Evolutionary conservation across 2,888 invertebrate genomes (phyloP).

Genomic region (Furcula furcula): DNA sequence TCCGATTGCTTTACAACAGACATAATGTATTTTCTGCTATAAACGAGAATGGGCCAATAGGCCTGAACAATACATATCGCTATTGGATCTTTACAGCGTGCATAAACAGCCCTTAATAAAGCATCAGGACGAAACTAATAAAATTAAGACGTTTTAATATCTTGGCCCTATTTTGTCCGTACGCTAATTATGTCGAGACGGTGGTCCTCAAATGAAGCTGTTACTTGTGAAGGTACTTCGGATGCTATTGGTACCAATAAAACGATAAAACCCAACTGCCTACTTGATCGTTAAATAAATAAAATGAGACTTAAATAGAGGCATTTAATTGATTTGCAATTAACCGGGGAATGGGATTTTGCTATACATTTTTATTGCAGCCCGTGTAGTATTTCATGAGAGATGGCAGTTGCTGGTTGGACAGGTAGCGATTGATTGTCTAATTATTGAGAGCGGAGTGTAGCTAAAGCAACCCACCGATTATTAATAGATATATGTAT

Average conservation of each 20-base stretch:
- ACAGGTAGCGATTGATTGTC: neutral
- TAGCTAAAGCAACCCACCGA: too few species aligned
- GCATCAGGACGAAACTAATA: conserved; percentile 55
- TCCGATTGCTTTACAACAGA: too few species aligned
- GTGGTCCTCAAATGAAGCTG: conserved; percentile 79
- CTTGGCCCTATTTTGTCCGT: conserved; percentile 74
- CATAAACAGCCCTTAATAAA: conserved; percentile 60
- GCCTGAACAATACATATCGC: neutral
- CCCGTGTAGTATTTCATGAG: too few species aligned
- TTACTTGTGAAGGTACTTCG: conserved; percentile 64
- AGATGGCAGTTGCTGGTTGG: conserved; percentile 4
- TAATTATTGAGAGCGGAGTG: too few species aligned
- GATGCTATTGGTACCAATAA: conserved; percentile 65
- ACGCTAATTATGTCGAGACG: conserved; percentile 44
- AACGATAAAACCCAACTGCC: conserved; percentile 67
- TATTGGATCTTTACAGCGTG: conserved; percentile 53
- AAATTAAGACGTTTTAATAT: conserved; percentile 80
- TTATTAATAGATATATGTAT: too few species aligned
- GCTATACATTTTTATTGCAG: conserved; percentile 26
- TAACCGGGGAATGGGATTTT: conserved; percentile 38
- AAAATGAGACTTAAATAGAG: conserved; percentile 48
- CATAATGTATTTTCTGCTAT: too few species aligned
- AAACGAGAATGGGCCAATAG: conserved; percentile 11
- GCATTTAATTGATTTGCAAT: conserved; percentile 55
- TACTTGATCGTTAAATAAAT: conserved; percentile 61